A percentile compares a stretch with the other conserved stretches of the same genome.
phyloP scores from a whole-genome alignment of 1,140 invertebrate species.

The Macrocentrus cingulum region DNA sequence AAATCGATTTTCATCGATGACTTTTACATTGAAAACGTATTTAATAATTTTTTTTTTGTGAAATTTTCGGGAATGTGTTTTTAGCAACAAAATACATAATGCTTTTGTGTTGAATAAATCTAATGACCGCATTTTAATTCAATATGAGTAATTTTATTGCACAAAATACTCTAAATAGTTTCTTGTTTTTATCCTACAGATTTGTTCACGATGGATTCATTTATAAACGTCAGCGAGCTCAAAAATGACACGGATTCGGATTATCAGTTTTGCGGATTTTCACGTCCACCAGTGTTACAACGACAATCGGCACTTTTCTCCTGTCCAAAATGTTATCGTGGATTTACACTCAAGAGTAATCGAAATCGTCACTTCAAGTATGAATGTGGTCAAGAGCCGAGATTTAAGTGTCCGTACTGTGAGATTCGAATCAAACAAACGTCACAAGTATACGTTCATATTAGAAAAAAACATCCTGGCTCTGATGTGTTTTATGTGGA shows the following conservation, averaged over 20 bases:
- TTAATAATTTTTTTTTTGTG: too few species aligned
- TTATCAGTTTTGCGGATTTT: too few species aligned
- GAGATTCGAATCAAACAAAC: conserved; percentile 75
- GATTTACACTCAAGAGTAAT: conserved; percentile 78
- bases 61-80: too few species aligned
- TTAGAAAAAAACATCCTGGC: conserved; percentile 39
- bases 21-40: too few species aligned
- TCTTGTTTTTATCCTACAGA: conserved; percentile 26
- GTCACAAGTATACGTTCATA: conserved; percentile 77
- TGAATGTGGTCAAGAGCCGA: conserved; percentile 79
- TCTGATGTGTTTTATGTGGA: conserved; percentile 37
- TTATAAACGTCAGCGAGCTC: conserved; percentile 23
- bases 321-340: conserved; percentile 72
- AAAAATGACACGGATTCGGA: not conserved
- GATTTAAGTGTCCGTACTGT: conserved; percentile 77
- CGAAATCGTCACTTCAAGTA: conserved; percentile 79
- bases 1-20: too few species aligned
- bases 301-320: conserved; percentile 48
- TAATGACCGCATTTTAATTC: too few species aligned
- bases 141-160: too few species aligned
- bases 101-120: too few species aligned
- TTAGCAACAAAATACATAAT: too few species aligned
- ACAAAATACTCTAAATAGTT: conserved; percentile 9
- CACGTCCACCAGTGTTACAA: not conserved
- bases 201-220: conserved; percentile 27